These are phyloP conservation scores for Hormaphis cornu DNA, from an alignment of 1,140 invertebrate genomes.

Conservation along the genomic window DNA sequence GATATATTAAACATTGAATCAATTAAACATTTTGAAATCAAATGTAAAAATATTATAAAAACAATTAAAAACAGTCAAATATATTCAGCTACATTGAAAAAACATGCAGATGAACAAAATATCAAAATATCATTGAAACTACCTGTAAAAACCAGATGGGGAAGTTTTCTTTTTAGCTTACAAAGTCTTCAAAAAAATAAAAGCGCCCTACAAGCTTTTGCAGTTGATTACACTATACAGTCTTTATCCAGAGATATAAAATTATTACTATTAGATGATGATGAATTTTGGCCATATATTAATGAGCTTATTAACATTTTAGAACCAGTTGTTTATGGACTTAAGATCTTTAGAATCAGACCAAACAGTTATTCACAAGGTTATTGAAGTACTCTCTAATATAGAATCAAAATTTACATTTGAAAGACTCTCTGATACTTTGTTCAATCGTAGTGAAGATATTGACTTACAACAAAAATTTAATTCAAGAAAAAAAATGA, in stretches of 20 bases:
- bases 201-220: not conserved
- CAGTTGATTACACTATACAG: not conserved
- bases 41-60: not conserved
- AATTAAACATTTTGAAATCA: not conserved
- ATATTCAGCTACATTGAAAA: not conserved
- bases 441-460: not conserved
- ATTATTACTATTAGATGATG: not conserved
- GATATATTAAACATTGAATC: not conserved
- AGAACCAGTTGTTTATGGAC: not conserved
- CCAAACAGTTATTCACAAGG: not conserved
- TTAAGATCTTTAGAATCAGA: not conserved
- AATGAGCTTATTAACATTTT: not conserved
- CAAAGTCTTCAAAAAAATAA: not conserved
- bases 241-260: not conserved
- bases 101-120: not conserved
- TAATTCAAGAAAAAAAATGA: not conserved
- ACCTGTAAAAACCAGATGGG: not conserved
- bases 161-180: not conserved
- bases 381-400: not conserved
- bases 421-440: not conserved
- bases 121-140: not conserved
- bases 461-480: not conserved
- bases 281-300: not conserved
- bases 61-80: not conserved
- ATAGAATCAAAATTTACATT: not conserved